These are phyloP conservation scores for Lycia hirtaria DNA, from an alignment of 2,888 invertebrate species.

Conservation along the genomic window DNA sequence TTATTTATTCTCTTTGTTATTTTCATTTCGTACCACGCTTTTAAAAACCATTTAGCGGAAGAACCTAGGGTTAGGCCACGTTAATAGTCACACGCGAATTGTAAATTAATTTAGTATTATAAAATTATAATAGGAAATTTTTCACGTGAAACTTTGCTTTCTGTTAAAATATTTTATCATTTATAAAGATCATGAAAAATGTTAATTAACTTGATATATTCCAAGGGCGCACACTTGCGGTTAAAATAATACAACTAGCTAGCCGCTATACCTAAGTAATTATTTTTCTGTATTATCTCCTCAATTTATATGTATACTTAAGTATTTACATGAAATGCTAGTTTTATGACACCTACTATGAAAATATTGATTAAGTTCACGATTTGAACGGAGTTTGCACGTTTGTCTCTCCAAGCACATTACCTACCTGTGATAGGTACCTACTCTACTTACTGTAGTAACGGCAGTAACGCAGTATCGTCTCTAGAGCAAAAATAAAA, in stretches of 20 bases:
- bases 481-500: no score
- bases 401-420: no score
- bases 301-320: no score
- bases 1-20: constrained; percentile 1
- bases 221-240: constrained; percentile 15
- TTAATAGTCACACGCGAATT: constrained; percentile 19
- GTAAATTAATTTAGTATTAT: not conserved
- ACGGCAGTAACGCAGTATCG: no score
- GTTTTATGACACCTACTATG: no score
- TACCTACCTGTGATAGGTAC: no score
- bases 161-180: constrained; percentile 21
- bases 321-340: no score
- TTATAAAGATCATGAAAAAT: constrained; percentile 22
- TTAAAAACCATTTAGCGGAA: constrained; percentile 8
- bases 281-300: no score
- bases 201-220: constrained; percentile 15
- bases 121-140: constrained; percentile 3
- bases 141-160: constrained; percentile 6
- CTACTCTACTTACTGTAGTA: no score
- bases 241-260: not conserved
- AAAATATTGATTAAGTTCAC: no score
- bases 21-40: not conserved
- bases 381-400: no score
- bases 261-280: not conserved
- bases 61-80: constrained; percentile 7